phyloP scores from a whole-genome alignment of 1,140 invertebrate genomes.

The Conopomorpha cramerella region DNA sequence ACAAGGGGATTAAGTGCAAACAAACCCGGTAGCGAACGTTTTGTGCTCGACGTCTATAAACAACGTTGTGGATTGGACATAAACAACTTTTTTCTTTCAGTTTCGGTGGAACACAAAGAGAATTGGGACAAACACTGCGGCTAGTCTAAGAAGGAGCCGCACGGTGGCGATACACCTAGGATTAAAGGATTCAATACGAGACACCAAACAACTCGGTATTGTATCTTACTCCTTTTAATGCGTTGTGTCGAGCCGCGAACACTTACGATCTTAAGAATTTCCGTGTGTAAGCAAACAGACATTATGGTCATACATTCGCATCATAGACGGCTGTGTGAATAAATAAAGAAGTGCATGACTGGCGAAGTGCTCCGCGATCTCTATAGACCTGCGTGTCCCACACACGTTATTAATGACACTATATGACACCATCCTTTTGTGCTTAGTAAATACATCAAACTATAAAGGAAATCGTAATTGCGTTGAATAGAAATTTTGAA shows the following conservation, averaged over 20 bases:
- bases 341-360: conserved; percentile 6
- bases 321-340: no score
- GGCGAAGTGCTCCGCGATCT: conserved; percentile 5
- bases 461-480: conserved; percentile 45
- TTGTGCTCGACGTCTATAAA: conserved; percentile 27
- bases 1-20: conserved; percentile 51
- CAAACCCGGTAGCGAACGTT: conserved; percentile 36
- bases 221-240: conserved; percentile 14
- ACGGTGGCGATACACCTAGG: conserved; percentile 32
- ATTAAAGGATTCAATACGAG: conserved; percentile 41
- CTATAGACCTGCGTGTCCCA: conserved; percentile 36
- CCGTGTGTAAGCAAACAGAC: not conserved
- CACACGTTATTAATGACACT: conserved; percentile 52
- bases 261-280: not conserved
- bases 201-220: conserved; percentile 24
- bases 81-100: conserved; percentile 38
- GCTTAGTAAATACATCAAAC: conserved; percentile 30
- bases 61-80: conserved; percentile 38
- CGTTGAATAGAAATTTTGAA: conserved; percentile 36
- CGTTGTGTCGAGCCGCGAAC: not conserved
- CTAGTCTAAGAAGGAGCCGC: conserved; percentile 18
- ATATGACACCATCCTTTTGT: conserved; percentile 31
- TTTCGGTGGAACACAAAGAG: conserved; percentile 15
- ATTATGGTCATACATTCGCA: not conserved
- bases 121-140: conserved; percentile 29